These are phyloP conservation scores for Anarsia innoxiella DNA, from an alignment of 2,888 invertebrate species.

Conservation along the genomic window DNA sequence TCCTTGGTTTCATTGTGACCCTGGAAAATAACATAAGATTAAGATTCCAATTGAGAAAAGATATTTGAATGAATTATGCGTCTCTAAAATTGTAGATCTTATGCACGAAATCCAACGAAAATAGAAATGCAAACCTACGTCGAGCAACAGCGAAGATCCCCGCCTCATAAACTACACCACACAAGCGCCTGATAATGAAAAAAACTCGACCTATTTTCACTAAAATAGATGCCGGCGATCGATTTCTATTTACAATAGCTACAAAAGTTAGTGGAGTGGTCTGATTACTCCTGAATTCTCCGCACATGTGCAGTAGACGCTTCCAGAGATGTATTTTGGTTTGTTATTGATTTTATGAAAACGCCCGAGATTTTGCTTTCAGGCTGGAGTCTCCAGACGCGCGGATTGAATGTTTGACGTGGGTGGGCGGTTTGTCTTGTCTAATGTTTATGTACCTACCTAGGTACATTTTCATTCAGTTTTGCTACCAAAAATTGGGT, in stretches of 20 bases:
- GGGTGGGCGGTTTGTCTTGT: too few relatives aligned
- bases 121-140: slow-evolving; percentile 1
- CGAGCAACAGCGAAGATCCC: slow-evolving; percentile 1
- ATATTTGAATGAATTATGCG: too few relatives aligned
- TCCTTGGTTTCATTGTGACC: slow-evolving; percentile 12
- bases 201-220: slow-evolving; percentile 41
- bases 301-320: slow-evolving; percentile 55
- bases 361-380: too few relatives aligned
- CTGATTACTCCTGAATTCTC: slow-evolving; percentile 21
- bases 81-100: too few relatives aligned
- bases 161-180: slow-evolving; percentile 11
- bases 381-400: too few relatives aligned
- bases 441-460: too few relatives aligned
- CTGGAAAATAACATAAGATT: slow-evolving; percentile 15
- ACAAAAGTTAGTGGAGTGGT: slow-evolving; percentile 31
- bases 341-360: slow-evolving; percentile 23
- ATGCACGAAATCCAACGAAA: not conserved
- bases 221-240: slow-evolving; percentile 50
- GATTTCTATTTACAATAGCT: slow-evolving; percentile 55
- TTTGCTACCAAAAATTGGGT: too few relatives aligned
- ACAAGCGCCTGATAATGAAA: slow-evolving; percentile 19
- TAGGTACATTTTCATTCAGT: too few relatives aligned
- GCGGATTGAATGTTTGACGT: too few relatives aligned
- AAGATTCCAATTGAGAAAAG: too few relatives aligned
- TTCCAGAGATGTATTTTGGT: slow-evolving; percentile 13